These are phyloP conservation scores for Trachelus iudaicus DNA, from an alignment of 2,888 invertebrate genomes.

Conservation along the genomic window DNA sequence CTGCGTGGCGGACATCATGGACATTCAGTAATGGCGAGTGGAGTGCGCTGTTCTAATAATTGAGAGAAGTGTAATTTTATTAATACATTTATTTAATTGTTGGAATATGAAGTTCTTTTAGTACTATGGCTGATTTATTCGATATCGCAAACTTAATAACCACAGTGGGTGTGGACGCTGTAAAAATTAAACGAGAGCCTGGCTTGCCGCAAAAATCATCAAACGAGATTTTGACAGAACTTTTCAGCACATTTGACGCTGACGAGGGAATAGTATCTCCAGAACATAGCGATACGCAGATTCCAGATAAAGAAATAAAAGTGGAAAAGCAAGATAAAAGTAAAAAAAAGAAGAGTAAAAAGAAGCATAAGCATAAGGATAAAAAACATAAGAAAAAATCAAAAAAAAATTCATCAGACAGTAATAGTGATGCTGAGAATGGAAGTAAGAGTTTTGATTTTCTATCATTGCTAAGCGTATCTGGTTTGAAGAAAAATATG, in stretches of 20 bases:
- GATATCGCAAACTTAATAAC: slow-evolving; percentile 63
- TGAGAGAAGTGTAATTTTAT: not conserved
- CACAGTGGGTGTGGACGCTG: slow-evolving; percentile 59
- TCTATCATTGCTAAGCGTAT: not conserved
- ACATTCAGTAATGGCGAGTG: not conserved
- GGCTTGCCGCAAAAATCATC: slow-evolving; percentile 73
- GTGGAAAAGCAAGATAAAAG: slow-evolving; percentile 34
- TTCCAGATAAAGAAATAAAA: slow-evolving; percentile 35
- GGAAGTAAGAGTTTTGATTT: slow-evolving; percentile 41
- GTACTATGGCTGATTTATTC: slow-evolving; percentile 56
- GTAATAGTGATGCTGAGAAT: slow-evolving; percentile 49
- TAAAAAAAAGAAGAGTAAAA: slow-evolving; percentile 56
- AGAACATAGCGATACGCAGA: slow-evolving; percentile 31
- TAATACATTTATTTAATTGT: not conserved
- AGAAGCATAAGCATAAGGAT: slow-evolving; percentile 68
- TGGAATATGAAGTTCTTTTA: not conserved
- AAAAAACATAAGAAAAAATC: slow-evolving; percentile 68
- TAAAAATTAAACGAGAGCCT: slow-evolving; percentile 61
- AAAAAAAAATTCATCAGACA: slow-evolving; percentile 61
- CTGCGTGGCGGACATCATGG: not conserved
- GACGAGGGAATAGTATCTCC: slow-evolving; percentile 58
- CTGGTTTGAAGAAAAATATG: not conserved
- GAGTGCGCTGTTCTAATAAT: not conserved
- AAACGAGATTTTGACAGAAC: slow-evolving; percentile 83
- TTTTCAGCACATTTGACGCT: slow-evolving; percentile 78